Evolutionary conservation across 2,888 invertebrate species (phyloP).

Genomic region (Horisme vitalbata): DNA sequence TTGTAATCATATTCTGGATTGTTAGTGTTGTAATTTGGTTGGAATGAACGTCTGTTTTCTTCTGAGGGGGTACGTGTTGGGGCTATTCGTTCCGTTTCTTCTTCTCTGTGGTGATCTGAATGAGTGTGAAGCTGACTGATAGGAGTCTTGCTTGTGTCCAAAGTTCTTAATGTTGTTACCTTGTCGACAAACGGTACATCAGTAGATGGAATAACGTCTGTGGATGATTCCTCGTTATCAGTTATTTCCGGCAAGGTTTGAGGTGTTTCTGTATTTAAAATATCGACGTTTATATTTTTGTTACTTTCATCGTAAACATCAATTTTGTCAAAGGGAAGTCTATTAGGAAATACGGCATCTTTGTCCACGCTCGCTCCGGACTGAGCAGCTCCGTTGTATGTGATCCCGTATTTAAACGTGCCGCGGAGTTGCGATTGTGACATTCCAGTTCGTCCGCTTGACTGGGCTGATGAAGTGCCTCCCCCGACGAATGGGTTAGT

Average conservation of each 20-base stretch:
- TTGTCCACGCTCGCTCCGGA: conserved; percentile 89
- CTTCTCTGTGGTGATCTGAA: conserved; percentile 63
- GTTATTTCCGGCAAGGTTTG: conserved; percentile 27
- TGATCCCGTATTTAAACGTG: conserved; percentile 89
- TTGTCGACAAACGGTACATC: conserved; percentile 42
- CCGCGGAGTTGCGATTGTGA: conserved; percentile 93
- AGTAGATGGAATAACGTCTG: conserved; percentile 32
- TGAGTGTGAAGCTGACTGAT: conserved; percentile 51
- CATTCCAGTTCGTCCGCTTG: conserved; percentile 88
- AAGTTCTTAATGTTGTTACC: conserved; percentile 32
- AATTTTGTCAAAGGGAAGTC: conserved; percentile 69
- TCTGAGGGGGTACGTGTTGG: conserved; percentile 47
- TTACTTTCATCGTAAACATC: conserved; percentile 69
- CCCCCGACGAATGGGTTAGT: conserved; percentile 87
- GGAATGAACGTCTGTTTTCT: conserved; percentile 64
- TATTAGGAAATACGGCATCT: conserved; percentile 71
- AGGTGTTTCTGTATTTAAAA: conserved; percentile 40
- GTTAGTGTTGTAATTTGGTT: conserved; percentile 48
- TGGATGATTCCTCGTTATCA: conserved; percentile 18
- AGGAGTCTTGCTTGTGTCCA: conserved; percentile 38
- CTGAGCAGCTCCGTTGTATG: conserved; percentile 91
- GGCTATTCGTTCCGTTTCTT: conserved; percentile 35
- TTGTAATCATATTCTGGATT: conserved; percentile 65
- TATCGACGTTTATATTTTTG: conserved; percentile 65
- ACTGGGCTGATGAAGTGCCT: conserved; percentile 90